A percentile compares a stretch with the other conserved stretches of the same genome.
phyloP scores from a whole-genome alignment of 1,140 invertebrate species.

The Trichogramma pretiosum region DNA sequence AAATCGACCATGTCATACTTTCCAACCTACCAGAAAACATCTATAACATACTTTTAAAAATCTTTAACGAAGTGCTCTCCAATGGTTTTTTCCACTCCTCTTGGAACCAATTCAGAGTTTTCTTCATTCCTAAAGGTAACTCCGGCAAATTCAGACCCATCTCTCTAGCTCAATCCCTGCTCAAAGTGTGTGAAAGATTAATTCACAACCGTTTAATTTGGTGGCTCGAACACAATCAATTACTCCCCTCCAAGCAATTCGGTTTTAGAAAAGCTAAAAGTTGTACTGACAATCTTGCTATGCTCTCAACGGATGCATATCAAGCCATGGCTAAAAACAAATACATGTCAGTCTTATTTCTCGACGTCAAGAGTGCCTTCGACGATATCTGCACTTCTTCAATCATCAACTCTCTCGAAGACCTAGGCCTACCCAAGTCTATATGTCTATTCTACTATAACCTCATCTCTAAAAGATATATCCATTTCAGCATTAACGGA shows the following conservation, averaged over 20 bases:
- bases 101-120: background rate
- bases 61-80: background rate
- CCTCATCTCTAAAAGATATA: too few species aligned
- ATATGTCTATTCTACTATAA: too few species aligned
- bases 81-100: background rate
- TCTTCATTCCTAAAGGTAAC: constrained; percentile 9
- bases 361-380: too few species aligned
- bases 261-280: constrained; percentile 1
- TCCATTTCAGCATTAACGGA: too few species aligned
- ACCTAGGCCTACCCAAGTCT: background rate
- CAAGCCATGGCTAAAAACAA: background rate
- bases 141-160: constrained; percentile 17
- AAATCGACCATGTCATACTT: background rate
- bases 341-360: background rate
- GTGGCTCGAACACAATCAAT: background rate
- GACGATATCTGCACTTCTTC: background rate
- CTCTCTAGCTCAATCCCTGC: constrained; percentile 10
- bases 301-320: background rate
- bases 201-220: constrained; percentile 7
- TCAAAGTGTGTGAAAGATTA: constrained; percentile 16
- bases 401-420: background rate
- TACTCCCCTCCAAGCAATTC: background rate
- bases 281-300: background rate
- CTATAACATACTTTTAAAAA: background rate
- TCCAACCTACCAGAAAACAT: background rate